Evolutionary conservation across 2,797 vertebrate genomes (phyloP).

Genomic region (Phalloptychus januarius): DNA sequence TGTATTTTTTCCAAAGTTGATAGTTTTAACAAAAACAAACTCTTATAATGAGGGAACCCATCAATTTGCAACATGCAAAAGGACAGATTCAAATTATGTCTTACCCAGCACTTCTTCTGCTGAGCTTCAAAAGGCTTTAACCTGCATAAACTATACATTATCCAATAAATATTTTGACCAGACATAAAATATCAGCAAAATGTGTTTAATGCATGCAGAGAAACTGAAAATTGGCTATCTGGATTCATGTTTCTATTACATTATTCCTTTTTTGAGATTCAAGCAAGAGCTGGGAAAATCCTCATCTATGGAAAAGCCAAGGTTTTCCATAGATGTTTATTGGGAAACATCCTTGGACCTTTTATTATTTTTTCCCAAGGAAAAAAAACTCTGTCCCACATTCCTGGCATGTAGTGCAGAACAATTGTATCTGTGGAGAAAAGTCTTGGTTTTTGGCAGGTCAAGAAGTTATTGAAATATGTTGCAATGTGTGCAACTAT

Average conservation of each 20-base stretch:
- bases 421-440: constrained; percentile 27
- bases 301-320: neutral
- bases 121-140: neutral
- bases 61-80: neutral
- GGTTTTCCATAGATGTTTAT: too few relatives aligned
- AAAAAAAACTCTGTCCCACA: neutral
- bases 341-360: constrained; percentile 14
- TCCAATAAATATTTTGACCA: neutral
- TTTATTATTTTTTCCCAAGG: neutral
- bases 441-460: neutral
- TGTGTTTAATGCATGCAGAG: neutral
- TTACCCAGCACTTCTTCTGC: neutral
- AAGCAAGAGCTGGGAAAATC: neutral
- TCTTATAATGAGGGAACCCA: neutral
- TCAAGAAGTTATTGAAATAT: constrained; percentile 32
- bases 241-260: neutral
- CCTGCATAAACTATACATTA: neutral
- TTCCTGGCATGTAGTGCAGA: constrained; percentile 21
- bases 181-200: neutral
- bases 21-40: neutral
- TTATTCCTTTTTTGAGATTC: neutral
- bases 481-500: constrained; percentile 41
- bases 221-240: neutral
- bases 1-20: neutral
- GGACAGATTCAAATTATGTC: neutral